Conservation (phyloP, 2,888 invertebrate genomes). For the Drosophila anceps region DNA sequence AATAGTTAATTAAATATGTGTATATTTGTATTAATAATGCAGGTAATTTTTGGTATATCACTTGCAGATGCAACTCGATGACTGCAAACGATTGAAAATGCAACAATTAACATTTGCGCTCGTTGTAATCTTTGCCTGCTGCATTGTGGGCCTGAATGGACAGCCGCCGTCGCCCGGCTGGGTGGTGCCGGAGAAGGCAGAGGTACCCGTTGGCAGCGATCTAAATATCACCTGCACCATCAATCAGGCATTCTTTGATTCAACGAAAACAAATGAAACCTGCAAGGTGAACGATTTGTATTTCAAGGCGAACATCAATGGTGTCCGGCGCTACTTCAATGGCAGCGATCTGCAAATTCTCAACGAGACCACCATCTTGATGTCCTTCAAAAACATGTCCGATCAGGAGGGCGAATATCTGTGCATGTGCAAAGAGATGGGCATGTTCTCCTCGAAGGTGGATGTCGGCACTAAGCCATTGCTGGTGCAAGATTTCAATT, state of each 20-base stretch:
- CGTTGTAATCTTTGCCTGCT: background rate
- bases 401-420: constrained; percentile 70
- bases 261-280: constrained; percentile 12
- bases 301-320: constrained; percentile 58
- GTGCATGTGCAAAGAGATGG: constrained; percentile 78
- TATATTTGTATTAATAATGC: constrained; percentile 5
- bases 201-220: constrained; percentile 74
- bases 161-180: constrained; percentile 62
- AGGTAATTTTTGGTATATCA: constrained; percentile 4
- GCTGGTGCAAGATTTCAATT: constrained; percentile 89
- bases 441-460: constrained; percentile 70
- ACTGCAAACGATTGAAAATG: constrained; percentile 10
- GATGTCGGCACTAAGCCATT: constrained; percentile 87
- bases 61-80: constrained; percentile 29
- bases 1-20: constrained; percentile 1
- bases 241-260: constrained; percentile 60
- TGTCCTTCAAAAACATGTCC: constrained; percentile 62
- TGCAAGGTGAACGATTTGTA: constrained; percentile 71
- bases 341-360: constrained; percentile 37
- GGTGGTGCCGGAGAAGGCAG: constrained; percentile 67
- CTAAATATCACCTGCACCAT: constrained; percentile 82
- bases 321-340: background rate
- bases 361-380: constrained; percentile 73
- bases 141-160: background rate
- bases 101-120: constrained; percentile 3